A percentile compares a stretch with the other conserved stretches of the same genome.
phyloP scores from a whole-genome alignment of 2,888 invertebrate species.

The Cosmorhoe ocellata region DNA sequence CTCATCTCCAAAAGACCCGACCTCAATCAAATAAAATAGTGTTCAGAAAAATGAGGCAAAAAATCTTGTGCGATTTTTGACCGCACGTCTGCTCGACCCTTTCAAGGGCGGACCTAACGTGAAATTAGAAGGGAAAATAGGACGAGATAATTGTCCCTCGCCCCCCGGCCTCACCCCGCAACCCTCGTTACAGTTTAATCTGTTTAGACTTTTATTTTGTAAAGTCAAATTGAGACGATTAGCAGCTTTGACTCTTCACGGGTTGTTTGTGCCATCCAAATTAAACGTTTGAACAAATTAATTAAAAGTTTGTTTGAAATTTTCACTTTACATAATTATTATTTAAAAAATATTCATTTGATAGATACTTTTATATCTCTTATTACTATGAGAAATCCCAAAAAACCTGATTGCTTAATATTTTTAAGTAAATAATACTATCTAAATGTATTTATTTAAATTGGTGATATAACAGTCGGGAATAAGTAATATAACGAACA shows the following conservation, averaged over 20 bases:
- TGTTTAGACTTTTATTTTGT: constrained; percentile 80
- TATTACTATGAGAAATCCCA: background rate
- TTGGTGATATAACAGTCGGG: constrained; percentile 14
- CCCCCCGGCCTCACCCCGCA: constrained; percentile 37
- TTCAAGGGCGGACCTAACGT: constrained; percentile 61
- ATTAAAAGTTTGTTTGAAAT: constrained; percentile 19
- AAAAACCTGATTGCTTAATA: constrained; percentile 16
- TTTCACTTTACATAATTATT: background rate
- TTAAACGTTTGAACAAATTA: constrained; percentile 14
- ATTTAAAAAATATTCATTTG: too few relatives aligned
- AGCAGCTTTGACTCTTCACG: constrained; percentile 54
- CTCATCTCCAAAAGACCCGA: constrained; percentile 9
- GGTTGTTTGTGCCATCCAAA: constrained; percentile 32
- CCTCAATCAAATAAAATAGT: constrained; percentile 20
- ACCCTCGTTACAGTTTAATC: constrained; percentile 76
- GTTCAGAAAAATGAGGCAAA: constrained; percentile 17
- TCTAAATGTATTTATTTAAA: constrained; percentile 20
- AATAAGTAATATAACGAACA: constrained; percentile 20
- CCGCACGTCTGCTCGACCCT: constrained; percentile 46
- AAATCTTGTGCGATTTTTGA: constrained; percentile 25
- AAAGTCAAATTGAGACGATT: constrained; percentile 71
- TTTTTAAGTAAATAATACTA: constrained; percentile 14
- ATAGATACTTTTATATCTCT: background rate
- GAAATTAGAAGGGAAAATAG: constrained; percentile 78
- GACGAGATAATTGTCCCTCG: constrained; percentile 74